Evolutionary conservation across 2,888 invertebrate genomes (phyloP).

Genomic region (Mantis religiosa): DNA sequence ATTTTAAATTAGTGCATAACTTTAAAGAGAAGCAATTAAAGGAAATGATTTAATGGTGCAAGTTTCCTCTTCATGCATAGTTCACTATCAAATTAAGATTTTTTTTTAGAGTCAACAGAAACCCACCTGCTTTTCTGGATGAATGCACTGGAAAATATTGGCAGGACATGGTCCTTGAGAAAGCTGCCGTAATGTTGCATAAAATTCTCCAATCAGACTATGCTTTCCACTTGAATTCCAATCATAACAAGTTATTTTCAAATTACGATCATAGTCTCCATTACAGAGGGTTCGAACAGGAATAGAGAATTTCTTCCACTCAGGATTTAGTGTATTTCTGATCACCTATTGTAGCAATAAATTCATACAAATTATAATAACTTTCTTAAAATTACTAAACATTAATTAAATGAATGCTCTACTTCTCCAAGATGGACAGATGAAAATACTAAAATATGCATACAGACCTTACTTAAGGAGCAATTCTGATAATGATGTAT

Average conservation of each 20-base stretch:
- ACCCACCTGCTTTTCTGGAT: slow-evolving; percentile 39
- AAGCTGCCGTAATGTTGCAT: slow-evolving; percentile 43
- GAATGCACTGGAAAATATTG: slow-evolving; percentile 42
- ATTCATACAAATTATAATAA: background rate
- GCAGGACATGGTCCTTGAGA: slow-evolving; percentile 38
- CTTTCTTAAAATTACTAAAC: background rate
- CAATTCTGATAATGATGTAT: too few relatives aligned
- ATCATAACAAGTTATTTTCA: slow-evolving; percentile 50
- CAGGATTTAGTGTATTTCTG: slow-evolving; percentile 49
- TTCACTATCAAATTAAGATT: background rate
- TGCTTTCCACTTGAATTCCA: slow-evolving; percentile 47
- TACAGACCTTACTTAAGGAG: background rate
- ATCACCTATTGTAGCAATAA: slow-evolving; percentile 35
- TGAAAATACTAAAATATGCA: background rate
- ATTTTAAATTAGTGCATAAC: background rate
- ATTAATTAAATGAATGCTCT: background rate
- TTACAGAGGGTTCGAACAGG: slow-evolving; percentile 46
- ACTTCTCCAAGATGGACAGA: background rate
- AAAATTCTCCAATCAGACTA: slow-evolving; percentile 48
- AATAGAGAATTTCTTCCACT: slow-evolving; percentile 49
- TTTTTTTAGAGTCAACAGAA: background rate
- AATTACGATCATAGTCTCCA: slow-evolving; percentile 48
- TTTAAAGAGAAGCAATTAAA: too few relatives aligned
- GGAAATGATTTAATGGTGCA: background rate
- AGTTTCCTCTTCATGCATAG: background rate